These are phyloP conservation scores for Vidua chalybeata DNA, from an alignment of 2,113 vertebrate genomes.

Conservation along the genomic window DNA sequence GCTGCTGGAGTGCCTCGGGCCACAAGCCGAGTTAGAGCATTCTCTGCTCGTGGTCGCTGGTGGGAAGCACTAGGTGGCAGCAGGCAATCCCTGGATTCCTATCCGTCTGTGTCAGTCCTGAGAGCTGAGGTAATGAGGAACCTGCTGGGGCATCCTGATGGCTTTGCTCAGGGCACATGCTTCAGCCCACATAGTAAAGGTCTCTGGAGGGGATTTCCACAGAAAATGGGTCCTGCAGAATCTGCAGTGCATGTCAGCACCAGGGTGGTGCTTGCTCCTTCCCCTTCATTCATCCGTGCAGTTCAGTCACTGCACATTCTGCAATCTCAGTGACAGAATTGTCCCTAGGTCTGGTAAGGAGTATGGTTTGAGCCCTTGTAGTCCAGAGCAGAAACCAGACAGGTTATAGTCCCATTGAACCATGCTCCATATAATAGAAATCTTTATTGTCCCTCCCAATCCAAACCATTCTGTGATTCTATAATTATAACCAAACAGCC, in stretches of 20 bases:
- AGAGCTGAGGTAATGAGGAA: not conserved
- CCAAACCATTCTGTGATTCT: not conserved
- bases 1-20: not conserved
- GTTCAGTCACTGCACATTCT: not conserved
- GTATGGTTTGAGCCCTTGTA: not conserved
- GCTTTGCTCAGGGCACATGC: not conserved
- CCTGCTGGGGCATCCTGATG: not conserved
- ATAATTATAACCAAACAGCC: not conserved
- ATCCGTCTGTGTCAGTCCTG: fast-evolving
- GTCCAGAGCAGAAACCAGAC: not conserved
- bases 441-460: not conserved
- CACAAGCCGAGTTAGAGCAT: fast-evolving
- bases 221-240: not conserved
- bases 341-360: not conserved
- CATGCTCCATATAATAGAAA: not conserved
- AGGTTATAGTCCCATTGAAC: not conserved
- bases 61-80: conserved; percentile 66
- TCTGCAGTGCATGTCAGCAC: fast-evolving
- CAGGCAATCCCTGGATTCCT: not conserved
- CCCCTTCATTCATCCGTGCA: not conserved
- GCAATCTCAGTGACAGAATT: not conserved
- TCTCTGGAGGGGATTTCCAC: not conserved
- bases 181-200: not conserved
- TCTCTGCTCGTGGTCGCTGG: not conserved
- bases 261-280: not conserved